phyloP scores from a whole-genome alignment of 2,797 vertebrate genomes.

The Gila robusta region DNA sequence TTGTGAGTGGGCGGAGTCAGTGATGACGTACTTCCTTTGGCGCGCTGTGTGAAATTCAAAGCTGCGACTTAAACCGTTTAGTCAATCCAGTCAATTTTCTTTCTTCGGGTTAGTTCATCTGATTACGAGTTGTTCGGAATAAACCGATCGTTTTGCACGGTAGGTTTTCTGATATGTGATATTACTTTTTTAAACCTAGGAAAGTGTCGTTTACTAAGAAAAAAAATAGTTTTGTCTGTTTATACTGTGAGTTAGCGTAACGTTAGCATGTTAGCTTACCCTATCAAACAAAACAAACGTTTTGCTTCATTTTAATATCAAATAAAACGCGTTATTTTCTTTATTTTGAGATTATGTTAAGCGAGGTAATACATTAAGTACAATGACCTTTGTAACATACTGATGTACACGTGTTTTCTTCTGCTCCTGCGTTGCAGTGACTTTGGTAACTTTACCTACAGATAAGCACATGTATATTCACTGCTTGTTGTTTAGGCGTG shows the following conservation, averaged over 20 bases:
- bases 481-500: not conserved
- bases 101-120: not conserved
- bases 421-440: not conserved
- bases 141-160: not conserved
- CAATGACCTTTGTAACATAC: not conserved
- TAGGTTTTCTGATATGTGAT: not conserved
- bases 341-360: not conserved
- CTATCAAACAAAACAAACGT: not conserved
- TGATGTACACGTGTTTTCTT: not conserved
- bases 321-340: not conserved
- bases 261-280: not conserved
- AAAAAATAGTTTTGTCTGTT: too few relatives aligned
- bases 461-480: not conserved
- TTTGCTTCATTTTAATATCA: not conserved
- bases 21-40: conserved; percentile 60
- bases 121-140: not conserved
- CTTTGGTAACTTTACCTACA: not conserved
- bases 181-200: not conserved
- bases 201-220: not conserved
- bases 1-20: conserved; percentile 23
- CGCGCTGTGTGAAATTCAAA: conserved; percentile 62
- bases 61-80: conserved; percentile 23
- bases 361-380: not conserved
- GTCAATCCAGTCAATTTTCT: not conserved
- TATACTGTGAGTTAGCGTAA: not conserved